Base-by-base conservation (phyloP, 2,797 vertebrate genomes). In the Rhincodon typus region DNA sequence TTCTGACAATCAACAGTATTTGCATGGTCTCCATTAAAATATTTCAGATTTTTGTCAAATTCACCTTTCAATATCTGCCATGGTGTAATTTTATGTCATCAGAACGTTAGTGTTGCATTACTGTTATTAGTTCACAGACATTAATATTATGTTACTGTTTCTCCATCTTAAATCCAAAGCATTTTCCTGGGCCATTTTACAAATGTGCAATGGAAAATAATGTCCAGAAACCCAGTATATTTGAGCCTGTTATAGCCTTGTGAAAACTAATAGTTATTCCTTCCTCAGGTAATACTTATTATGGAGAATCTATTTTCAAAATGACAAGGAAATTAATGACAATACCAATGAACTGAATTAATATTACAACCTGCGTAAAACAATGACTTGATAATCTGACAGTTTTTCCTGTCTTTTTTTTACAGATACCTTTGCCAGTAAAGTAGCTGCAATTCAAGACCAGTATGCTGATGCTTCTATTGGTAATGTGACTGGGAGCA, bases 391-490 rank as follows among this genome's bases (percentile, higher is more conserved):
- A 25, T 91, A 91, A 38, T 38, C 57, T 66, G 15, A 90, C 66
- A n/a, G 46, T 94, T 34, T 77, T 53, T 77, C 34, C 21, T 77
- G 42, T 94, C 96, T 12, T 62, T 96, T 12, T 96, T 96, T 96
- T 94, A n/a, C 98, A 99, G 99, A 99, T 97, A 99, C 99, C 0
- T 99, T 99, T 94, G 99, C 99, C 97, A 99, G 99, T 97, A 99
- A 99, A 96, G 98, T 99, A 67, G 97, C 99, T 0, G 99, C 99
- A 0, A 98, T 97, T 0, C 99, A 99, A 97, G 99, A 99, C 97
- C 99, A 99, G 96, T 99, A 99, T 0, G 99, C 99, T 0, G 99
- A 99, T 0, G 99, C 99, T 5, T 99, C 99, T 97, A 99, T 99
- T 0, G 99, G 99, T 82, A 99, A 99, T 0, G 99, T 99, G 97